These are phyloP conservation scores for Aurelia aurita DNA, from an alignment of 30 jellyfish, hydroid and myxozoan genomes.

Conservation along the genomic window DNA sequence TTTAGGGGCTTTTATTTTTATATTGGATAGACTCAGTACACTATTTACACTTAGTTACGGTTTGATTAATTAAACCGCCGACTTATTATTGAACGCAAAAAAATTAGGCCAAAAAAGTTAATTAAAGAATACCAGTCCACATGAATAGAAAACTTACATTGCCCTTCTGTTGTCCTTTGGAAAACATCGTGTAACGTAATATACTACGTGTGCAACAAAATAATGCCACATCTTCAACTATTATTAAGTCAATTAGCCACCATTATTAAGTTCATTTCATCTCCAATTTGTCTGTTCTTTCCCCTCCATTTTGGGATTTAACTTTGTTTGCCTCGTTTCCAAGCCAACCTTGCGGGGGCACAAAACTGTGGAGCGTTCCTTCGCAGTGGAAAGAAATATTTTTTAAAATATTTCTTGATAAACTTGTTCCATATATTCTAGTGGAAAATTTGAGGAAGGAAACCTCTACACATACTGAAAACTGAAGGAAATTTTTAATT, in stretches of 20 bases:
- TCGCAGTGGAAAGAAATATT: slow-evolving; percentile 1
- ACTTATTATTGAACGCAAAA: too few relatives aligned
- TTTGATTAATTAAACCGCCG: too few relatives aligned
- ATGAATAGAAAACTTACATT: slow-evolving; percentile 66
- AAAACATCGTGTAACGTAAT: slow-evolving; percentile 85
- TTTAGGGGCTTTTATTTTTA: too few relatives aligned
- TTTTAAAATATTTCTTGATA: too few relatives aligned
- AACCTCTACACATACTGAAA: too few relatives aligned
- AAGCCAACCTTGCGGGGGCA: slow-evolving; percentile 65
- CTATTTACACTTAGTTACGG: too few relatives aligned
- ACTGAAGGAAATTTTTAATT: too few relatives aligned
- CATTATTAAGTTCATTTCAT: background rate
- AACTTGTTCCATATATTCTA: too few relatives aligned
- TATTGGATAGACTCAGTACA: too few relatives aligned
- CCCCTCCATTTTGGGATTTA: background rate
- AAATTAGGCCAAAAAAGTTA: too few relatives aligned
- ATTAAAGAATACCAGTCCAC: too few relatives aligned
- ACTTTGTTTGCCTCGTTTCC: slow-evolving; percentile 68
- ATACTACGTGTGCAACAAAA: slow-evolving; percentile 85
- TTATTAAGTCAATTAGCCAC: background rate
- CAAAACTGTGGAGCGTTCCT: background rate
- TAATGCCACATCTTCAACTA: slow-evolving; percentile 82
- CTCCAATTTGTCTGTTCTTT: background rate
- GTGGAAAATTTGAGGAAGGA: too few relatives aligned
- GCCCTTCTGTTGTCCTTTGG: slow-evolving; percentile 86